Evolutionary conservation across 2,113 vertebrate species (phyloP), one percentile per base, ranked within the genome.

Genomic region (Ammospiza caudacuta): DNA sequence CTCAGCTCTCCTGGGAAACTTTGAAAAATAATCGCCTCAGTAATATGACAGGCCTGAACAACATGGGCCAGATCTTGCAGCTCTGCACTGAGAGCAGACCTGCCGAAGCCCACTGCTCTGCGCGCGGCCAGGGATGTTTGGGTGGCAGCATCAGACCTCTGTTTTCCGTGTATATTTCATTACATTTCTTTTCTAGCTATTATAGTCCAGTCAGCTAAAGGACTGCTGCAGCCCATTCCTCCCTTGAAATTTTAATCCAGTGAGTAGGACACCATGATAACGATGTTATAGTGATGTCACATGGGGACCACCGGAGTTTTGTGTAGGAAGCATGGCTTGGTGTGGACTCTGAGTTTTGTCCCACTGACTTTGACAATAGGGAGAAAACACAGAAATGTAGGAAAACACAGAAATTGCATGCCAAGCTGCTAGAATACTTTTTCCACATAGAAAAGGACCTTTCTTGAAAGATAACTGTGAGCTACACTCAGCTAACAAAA

Each of bases 21-120:
- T 74, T 72, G 95, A 95, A 96, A 95, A 79, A 94, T 87, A 92
- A 96, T 83, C 11, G 3, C 55, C 43, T 77, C 63, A 62, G 90
- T 77, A 91, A 87, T 69, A 92, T 31, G 75, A 94, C 72, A 68
- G 62, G 51, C 54, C 86, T 72, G 76, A 92, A 83, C 64, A 92
- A 95, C 94, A 78, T 75, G 80, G 72, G 88, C 93, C 73, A 47
- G 92, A 94, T 91, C 75, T 85, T 77, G 79, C 49, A 3, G 55
- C 64, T 72, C 78, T 80, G 63, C 81, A 47, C 43, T 1, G 8
- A 3, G 23, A 57, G 51, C 55, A 73, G 75, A 62, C 13, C 41
- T 1, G 3, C 75, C 0, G 0, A 37, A 69, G 67, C 74, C 33
- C 28, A 4, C 31, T 54, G 17, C 61, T 47, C 52, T 18, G 10